Evolutionary conservation across 2,113 vertebrate species (phyloP).

Genomic region (Nettapus auritus): DNA sequence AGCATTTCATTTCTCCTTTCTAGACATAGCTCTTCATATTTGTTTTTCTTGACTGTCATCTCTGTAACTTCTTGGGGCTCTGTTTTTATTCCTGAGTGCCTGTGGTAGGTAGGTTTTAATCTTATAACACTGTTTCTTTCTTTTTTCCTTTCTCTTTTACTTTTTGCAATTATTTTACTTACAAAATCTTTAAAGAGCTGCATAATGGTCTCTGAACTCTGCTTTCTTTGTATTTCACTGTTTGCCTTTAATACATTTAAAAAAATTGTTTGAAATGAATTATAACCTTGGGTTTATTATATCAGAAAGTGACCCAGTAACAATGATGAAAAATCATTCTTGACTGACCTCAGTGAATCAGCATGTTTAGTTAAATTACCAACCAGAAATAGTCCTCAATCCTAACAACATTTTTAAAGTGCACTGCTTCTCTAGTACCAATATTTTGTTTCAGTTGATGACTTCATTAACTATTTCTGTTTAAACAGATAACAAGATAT

Average conservation of each 20-base stretch:
- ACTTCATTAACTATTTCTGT: neutral
- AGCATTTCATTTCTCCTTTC: conserved; percentile 47
- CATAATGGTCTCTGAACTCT: neutral
- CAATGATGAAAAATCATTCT: neutral
- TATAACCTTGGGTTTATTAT: neutral
- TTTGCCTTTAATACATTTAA: neutral
- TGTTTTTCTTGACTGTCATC: conserved; percentile 50
- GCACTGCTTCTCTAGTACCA: conserved; percentile 6
- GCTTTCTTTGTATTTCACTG: conserved; percentile 33
- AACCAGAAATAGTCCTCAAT: neutral
- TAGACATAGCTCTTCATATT: conserved; percentile 6
- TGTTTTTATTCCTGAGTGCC: conserved; percentile 34
- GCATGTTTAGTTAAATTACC: conserved; percentile 37
- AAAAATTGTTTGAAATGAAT: neutral
- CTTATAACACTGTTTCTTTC: neutral
- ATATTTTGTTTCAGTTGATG: neutral
- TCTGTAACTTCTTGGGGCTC: conserved; percentile 5
- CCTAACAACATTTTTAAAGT: neutral
- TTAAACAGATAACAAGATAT: neutral
- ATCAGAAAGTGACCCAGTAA: neutral
- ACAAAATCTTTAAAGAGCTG: neutral
- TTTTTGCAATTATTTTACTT: conserved; percentile 8
- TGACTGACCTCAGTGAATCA: neutral
- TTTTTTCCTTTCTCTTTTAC: neutral
- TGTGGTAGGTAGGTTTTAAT: conserved; percentile 56